These are phyloP conservation scores for Esox lucius DNA, from an alignment of 2,797 vertebrate genomes.

Conservation along the genomic window DNA sequence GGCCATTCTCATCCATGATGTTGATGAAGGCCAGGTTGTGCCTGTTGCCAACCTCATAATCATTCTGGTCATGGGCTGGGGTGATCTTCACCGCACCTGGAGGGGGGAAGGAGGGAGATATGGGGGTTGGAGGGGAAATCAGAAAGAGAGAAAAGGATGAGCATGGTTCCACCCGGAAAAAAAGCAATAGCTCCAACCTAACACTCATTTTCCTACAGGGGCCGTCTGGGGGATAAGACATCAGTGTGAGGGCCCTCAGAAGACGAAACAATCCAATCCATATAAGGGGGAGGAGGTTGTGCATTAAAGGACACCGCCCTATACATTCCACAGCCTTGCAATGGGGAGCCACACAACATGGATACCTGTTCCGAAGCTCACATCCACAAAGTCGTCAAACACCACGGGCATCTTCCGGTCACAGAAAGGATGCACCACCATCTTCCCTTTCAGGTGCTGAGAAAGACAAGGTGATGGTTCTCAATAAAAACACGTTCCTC, in stretches of 20 bases:
- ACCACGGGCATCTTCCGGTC: constrained; percentile 83
- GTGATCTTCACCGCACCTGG: constrained; percentile 94
- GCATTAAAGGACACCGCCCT: neutral
- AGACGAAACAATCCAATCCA: too few relatives aligned
- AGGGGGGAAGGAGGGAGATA: constrained; percentile 1
- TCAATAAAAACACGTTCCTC: neutral
- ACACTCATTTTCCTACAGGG: too few relatives aligned
- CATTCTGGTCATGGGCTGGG: constrained; percentile 91
- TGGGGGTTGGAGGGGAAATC: neutral
- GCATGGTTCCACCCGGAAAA: neutral
- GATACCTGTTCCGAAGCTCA: constrained; percentile 87
- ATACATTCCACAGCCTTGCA: neutral
- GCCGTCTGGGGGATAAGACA: too few relatives aligned
- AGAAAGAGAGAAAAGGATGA: neutral
- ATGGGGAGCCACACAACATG: neutral
- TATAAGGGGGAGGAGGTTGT: neutral
- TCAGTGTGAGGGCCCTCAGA: too few relatives aligned
- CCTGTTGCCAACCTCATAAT: constrained; percentile 88
- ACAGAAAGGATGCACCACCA: constrained; percentile 82
- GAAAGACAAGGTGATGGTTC: neutral
- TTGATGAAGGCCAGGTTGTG: constrained; percentile 85
- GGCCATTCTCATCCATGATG: constrained; percentile 87
- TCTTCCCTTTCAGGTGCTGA: constrained; percentile 83
- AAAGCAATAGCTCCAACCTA: neutral
- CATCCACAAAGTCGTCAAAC: constrained; percentile 90